These are phyloP conservation scores for Pheosia gnoma DNA, from an alignment of 2,888 invertebrate genomes.

Conservation along the genomic window DNA sequence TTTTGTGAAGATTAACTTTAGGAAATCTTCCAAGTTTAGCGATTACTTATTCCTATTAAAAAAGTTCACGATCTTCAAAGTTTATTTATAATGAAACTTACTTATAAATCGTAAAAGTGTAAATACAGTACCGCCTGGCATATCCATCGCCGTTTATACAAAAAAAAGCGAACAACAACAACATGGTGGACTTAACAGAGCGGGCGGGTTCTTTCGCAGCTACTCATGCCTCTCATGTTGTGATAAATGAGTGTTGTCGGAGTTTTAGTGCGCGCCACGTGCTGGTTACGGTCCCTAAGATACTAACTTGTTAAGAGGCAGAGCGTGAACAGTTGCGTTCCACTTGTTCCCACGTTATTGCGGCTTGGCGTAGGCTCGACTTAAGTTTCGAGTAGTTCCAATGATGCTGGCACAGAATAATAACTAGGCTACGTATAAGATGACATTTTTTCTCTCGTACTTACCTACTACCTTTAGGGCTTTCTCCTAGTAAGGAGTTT, in stretches of 20 bases:
- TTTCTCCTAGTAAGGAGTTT: too few relatives aligned
- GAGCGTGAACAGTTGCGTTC: conserved; percentile 54
- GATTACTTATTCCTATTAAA: background rate
- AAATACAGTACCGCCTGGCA: conserved; percentile 40
- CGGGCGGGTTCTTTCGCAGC: conserved; percentile 54
- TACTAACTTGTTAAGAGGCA: conserved; percentile 46
- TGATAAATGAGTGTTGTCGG: conserved; percentile 75
- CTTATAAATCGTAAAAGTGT: conserved; percentile 15
- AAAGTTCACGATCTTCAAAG: background rate
- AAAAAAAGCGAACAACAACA: conserved; percentile 36
- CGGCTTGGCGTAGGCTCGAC: conserved; percentile 26
- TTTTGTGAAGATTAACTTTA: background rate
- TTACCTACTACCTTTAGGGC: too few relatives aligned
- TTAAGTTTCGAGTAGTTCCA: conserved; percentile 6
- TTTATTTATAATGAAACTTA: conserved; percentile 1
- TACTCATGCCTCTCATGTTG: conserved; percentile 66
- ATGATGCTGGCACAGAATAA: background rate
- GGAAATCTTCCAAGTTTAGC: background rate
- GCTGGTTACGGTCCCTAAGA: conserved; percentile 61
- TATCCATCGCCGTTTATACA: conserved; percentile 58
- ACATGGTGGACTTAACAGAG: conserved; percentile 39
- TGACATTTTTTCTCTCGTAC: too few relatives aligned
- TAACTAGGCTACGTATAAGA: background rate
- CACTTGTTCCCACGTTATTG: conserved; percentile 51
- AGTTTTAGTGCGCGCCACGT: conserved; percentile 69